A percentile compares a stretch with the other conserved stretches of the same genome.
Evolutionary conservation across 2,113 vertebrate genomes (phyloP).

Genomic region (Sus scrofa): DNA sequence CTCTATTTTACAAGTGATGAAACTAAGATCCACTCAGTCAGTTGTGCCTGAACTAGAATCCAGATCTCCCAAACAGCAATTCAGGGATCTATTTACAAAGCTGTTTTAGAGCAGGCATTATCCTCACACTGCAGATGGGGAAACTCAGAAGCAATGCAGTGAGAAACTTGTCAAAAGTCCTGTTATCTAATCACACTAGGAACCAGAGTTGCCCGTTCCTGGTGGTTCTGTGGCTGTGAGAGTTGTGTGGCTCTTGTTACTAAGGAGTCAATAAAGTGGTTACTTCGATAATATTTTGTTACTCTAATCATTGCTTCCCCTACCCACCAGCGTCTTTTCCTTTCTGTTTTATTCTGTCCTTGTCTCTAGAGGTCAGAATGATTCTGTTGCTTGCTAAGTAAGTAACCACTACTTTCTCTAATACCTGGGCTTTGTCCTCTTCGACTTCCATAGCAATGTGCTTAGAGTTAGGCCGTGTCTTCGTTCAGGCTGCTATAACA

Average conservation of each 20-base stretch:
- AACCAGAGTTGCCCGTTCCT: neutral
- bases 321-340: neutral
- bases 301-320: neutral
- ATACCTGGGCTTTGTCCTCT: neutral
- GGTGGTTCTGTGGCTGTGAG: neutral
- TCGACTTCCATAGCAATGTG: neutral
- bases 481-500: neutral
- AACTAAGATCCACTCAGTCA: neutral
- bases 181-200: neutral
- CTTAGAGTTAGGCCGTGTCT: neutral
- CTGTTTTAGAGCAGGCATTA: neutral
- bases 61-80: neutral
- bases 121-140: neutral
- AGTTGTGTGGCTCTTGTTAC: neutral
- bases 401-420: neutral
- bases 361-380: neutral
- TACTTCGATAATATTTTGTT: neutral
- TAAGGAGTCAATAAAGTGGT: neutral
- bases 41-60: neutral
- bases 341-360: neutral
- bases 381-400: slow-evolving; percentile 12
- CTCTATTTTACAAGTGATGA: slow-evolving; percentile 11
- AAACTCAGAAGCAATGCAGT: neutral
- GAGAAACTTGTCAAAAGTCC: neutral
- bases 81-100: neutral